Conservation (phyloP, 1,140 invertebrate genomes). For the Globodera rostochiensis region DNA sequence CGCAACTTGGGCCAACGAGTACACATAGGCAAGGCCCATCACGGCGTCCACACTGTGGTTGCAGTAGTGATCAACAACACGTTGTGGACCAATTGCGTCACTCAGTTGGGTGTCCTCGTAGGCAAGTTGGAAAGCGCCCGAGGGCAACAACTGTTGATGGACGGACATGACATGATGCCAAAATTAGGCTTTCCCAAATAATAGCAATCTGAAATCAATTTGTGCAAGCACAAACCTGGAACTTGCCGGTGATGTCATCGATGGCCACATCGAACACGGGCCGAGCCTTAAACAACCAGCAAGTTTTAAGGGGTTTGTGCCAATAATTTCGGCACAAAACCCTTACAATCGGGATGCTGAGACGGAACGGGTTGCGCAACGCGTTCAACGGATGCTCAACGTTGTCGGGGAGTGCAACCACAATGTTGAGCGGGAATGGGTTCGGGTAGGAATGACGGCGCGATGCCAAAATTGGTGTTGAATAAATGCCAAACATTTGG, state of each 20-base stretch:
- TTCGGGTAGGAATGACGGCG: constrained; percentile 31
- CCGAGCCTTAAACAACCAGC: constrained; percentile 44
- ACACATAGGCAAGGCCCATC: constrained; percentile 86
- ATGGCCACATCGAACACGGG: constrained; percentile 64
- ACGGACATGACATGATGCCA: not conserved
- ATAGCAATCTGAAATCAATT: not conserved
- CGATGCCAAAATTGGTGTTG: not conserved
- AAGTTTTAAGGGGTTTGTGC: not conserved
- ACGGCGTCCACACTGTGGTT: constrained; percentile 75
- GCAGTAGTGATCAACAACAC: constrained; percentile 62
- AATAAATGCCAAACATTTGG: constrained; percentile 8
- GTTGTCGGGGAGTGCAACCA: constrained; percentile 58
- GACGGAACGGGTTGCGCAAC: constrained; percentile 54
- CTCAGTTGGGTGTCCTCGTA: constrained; percentile 60
- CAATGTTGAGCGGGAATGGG: constrained; percentile 57
- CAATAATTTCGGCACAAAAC: not conserved
- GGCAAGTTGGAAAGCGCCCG: constrained; percentile 47
- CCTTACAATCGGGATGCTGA: constrained; percentile 46
- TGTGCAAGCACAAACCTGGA: constrained; percentile 25
- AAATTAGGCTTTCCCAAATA: not conserved
- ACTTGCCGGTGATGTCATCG: constrained; percentile 48
- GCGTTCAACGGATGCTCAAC: constrained; percentile 39
- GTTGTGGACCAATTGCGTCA: constrained; percentile 63
- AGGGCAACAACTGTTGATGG: constrained; percentile 47
- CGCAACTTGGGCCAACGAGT: constrained; percentile 84